Evolutionary conservation across 2,113 vertebrate species (phyloP).

Genomic region (Telmatochromis sp.): DNA sequence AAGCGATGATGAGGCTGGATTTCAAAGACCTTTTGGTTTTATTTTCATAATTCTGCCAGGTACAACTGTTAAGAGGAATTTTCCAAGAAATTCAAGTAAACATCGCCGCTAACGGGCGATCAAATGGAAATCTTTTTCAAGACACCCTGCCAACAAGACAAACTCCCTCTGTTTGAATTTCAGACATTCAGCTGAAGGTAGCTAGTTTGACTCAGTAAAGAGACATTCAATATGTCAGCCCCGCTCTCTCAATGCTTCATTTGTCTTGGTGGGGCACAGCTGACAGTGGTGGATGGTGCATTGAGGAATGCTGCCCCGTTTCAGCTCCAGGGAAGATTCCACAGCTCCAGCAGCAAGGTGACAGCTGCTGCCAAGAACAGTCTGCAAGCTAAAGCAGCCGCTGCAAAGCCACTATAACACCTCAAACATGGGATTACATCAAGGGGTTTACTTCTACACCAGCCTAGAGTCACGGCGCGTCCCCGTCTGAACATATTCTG

Average conservation of each 20-base stretch:
- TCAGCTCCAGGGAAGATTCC: slow-evolving; percentile 59
- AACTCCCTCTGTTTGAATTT: neutral
- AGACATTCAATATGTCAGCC: slow-evolving; percentile 44
- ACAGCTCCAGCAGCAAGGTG: slow-evolving; percentile 61
- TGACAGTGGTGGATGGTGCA: slow-evolving; percentile 48
- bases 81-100: neutral
- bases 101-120: neutral
- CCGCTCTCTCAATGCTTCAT: slow-evolving; percentile 51
- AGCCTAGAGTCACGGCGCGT: neutral
- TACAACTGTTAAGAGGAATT: neutral
- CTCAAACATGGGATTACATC: slow-evolving; percentile 15
- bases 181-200: slow-evolving; percentile 22
- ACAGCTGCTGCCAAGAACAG: slow-evolving; percentile 58
- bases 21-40: neutral
- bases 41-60: neutral
- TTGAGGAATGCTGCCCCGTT: slow-evolving; percentile 50
- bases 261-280: slow-evolving; percentile 46
- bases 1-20: neutral
- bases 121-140: neutral
- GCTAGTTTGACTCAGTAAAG: neutral
- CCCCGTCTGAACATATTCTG: neutral
- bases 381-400: slow-evolving; percentile 12
- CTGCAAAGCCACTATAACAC: slow-evolving; percentile 17
- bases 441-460: neutral
- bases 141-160: neutral